Evolutionary conservation across 2,888 invertebrate genomes (phyloP), one percentile per base, ranked within the genome.

Genomic region (Luffia ferchaultella): DNA sequence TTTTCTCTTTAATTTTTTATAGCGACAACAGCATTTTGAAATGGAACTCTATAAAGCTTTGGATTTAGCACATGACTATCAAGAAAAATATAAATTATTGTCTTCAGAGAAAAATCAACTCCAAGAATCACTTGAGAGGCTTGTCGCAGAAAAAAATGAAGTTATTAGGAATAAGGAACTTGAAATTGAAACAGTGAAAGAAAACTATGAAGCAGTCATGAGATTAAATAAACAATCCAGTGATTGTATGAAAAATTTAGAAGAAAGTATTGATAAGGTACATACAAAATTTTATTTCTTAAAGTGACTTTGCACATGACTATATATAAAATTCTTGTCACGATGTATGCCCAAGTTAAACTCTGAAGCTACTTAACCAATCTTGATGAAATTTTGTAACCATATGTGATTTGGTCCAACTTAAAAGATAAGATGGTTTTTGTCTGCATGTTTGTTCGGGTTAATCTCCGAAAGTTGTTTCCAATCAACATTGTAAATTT

Each of bases 41-140:
- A 82, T 86, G 3, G 93, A 94, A 73, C 73, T 92, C 1, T 87
- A 90, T 20, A 90, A 91, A 73, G 88, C 91, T 0, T 68, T 92
- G 44, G 89, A 89, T 59, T 65, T 92, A 42, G 90, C 89, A 0
- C 88, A 89, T 30, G 87, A 86, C 55, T 89, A 88, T 61, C 89
- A 91, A 65, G 88, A 89, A 18, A 90, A 90, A 67, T 85, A 85
- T 53, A 86, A 86, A 51, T 73, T 75, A 42, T 58, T 89, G 0
- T 86, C 87, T 50, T 55, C 62, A 1, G 87, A 89, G 53, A 76
- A 85, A 50, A 68, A 71, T 9, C 70, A 73, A 30, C 52, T 74
- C 0, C 64, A 74, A 54, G 65, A 67, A 2, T 74, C 78, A 46
- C 63, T 85, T 48, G 80, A 86, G 46, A 77, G 70, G 16, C 54